Conservation (phyloP, 2,797 vertebrate genomes). For the Acanthopagrus latus region DNA sequence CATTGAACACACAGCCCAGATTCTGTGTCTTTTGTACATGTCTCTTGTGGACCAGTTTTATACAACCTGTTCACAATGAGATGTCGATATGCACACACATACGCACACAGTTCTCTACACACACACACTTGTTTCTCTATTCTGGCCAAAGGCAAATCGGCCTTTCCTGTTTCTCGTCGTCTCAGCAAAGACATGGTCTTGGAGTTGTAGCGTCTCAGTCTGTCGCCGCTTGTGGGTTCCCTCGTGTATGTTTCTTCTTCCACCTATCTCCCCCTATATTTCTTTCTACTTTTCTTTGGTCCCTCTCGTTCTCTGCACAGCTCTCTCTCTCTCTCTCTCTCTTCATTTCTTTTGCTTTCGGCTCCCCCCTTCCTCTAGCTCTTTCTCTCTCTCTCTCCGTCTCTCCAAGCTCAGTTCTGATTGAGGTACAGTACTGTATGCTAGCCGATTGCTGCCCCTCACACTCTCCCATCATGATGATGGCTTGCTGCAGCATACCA, state of each 20-base stretch:
- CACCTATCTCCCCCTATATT: slow-evolving; percentile 51
- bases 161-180: slow-evolving; percentile 83
- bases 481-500: slow-evolving; percentile 80
- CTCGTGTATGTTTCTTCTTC: slow-evolving; percentile 74
- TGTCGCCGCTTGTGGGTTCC: slow-evolving; percentile 81
- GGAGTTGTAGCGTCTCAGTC: slow-evolving; percentile 89
- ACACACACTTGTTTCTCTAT: slow-evolving; percentile 65
- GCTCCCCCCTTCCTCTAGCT: not conserved
- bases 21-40: slow-evolving; percentile 40
- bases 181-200: slow-evolving; percentile 83
- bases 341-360: slow-evolving; percentile 48
- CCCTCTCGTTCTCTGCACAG: slow-evolving; percentile 51
- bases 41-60: slow-evolving; percentile 57
- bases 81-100: slow-evolving; percentile 30
- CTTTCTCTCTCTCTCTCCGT: slow-evolving; percentile 18
- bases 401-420: slow-evolving; percentile 74
- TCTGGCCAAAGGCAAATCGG: slow-evolving; percentile 72
- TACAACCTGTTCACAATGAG: slow-evolving; percentile 43
- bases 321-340: slow-evolving; percentile 30
- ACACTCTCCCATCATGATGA: slow-evolving; percentile 72
- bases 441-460: slow-evolving; percentile 80
- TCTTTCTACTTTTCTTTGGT: slow-evolving; percentile 40
- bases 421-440: slow-evolving; percentile 83
- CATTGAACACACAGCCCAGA: slow-evolving; percentile 36
- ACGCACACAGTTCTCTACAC: slow-evolving; percentile 40